Evolutionary conservation across 2,888 invertebrate species (phyloP).

Genomic region (Lydus trimaculatus): DNA sequence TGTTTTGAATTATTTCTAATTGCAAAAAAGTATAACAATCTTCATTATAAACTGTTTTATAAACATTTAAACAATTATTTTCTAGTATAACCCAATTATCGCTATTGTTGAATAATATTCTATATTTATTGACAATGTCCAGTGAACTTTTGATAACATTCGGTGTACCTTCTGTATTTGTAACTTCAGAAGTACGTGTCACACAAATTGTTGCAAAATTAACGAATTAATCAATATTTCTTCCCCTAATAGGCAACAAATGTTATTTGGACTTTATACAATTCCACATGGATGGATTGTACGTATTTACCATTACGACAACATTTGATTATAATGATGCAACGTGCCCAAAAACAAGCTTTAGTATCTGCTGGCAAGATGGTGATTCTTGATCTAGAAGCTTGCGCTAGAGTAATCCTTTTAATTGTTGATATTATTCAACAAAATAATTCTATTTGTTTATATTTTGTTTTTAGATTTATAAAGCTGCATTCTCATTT

Average conservation of each 20-base stretch:
- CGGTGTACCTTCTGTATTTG: neutral
- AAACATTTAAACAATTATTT: neutral
- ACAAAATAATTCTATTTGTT: too few relatives aligned
- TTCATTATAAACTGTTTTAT: neutral
- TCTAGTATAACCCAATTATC: neutral
- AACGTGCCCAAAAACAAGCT: constrained; percentile 10
- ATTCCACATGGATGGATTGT: constrained; percentile 4
- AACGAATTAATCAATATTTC: too few relatives aligned
- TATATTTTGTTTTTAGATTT: neutral
- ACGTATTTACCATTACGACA: constrained; percentile 3
- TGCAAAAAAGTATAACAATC: constrained; percentile 4
- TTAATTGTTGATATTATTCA: too few relatives aligned
- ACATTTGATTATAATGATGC: constrained; percentile 11
- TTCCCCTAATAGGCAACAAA: constrained; percentile 1
- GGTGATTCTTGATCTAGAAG: neutral
- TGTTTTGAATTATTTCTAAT: constrained; percentile 9
- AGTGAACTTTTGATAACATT: neutral
- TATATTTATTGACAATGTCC: neutral
- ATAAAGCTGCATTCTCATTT: neutral
- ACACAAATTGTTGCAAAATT: too few relatives aligned
- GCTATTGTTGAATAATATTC: neutral
- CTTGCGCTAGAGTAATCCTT: constrained; percentile 8
- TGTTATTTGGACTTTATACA: constrained; percentile 3
- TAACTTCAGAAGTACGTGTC: neutral
- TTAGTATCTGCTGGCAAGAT: constrained; percentile 9